Base-by-base conservation (phyloP, 1,140 invertebrate genomes). In the Drosophila hydei region DNA sequence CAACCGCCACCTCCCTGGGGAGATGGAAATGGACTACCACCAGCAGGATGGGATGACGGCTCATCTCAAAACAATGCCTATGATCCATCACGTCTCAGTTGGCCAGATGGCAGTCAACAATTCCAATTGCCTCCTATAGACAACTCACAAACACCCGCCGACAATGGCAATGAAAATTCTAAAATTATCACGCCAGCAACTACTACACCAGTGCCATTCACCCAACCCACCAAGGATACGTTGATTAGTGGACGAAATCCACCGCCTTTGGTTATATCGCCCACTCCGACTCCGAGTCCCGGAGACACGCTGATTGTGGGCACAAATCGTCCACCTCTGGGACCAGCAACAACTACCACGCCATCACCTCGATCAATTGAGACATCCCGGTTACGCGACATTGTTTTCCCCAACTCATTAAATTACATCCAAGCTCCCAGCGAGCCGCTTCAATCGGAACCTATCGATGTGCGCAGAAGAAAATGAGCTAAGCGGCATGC, bases 391-490 rank as follows among this genome's bases (percentile, higher is more conserved):
- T 27, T 70, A 7, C 64, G 71, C 1, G 19, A 45, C 42, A 64
- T 84, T 14, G 52, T 83, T 27, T 83, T 84, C 21, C 75, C 79
- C 30, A 84, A 21, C 3, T 68, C 76, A 2, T 27, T 47, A 6
- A 25, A 42, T 16, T 75, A 75, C 19, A 19, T 72, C 5, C 65
- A 72, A 2, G 19, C 11, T 11, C 55, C 62, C 12, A 51, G 21
- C 19, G 42, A 60, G 27, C 52, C 68, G 8, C n/a, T 47, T 3
- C 52, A 6, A 7, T 25, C 59, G 5, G 9, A 33, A 0, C 42
- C 48, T 36, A 65, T 84, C 11, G 79, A 84, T 58, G 77, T 83
- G 27, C 62, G 76, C 19, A 43, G 79, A 42, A 56, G 75, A 27
- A 18, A 51, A 14, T 56, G 19, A 33, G 5, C 6, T 23, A 5